These are phyloP conservation scores for Ptyas mucosa DNA, from an alignment of 2,113 vertebrate species.

Conservation along the genomic window DNA sequence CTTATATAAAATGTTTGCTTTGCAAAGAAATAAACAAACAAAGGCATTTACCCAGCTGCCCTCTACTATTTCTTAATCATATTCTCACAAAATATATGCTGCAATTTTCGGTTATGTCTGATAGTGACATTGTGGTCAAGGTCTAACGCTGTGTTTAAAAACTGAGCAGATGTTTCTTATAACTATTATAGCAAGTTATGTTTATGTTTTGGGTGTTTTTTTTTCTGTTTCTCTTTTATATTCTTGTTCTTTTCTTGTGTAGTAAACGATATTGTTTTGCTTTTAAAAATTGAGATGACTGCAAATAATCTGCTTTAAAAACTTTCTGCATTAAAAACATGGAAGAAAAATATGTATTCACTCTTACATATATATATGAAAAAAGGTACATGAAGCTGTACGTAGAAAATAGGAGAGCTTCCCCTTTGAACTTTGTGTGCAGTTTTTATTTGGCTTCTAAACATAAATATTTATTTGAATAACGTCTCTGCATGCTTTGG, in stretches of 20 bases:
- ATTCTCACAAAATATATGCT: neutral
- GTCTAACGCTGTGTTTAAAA: neutral
- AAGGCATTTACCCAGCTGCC: neutral
- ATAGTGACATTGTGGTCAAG: neutral
- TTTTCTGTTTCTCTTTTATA: neutral
- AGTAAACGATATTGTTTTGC: neutral
- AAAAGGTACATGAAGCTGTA: neutral
- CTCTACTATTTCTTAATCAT: neutral
- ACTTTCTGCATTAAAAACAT: neutral
- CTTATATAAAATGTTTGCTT: neutral
- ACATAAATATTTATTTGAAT: constrained; percentile 9
- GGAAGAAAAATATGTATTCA: neutral
- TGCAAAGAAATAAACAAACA: neutral
- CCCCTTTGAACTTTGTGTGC: neutral
- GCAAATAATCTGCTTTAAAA: neutral
- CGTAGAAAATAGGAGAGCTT: neutral
- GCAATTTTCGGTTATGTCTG: neutral
- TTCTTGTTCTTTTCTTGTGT: neutral
- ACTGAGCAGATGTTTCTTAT: neutral
- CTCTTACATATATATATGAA: neutral
- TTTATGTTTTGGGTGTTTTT: neutral
- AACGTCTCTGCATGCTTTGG: neutral
- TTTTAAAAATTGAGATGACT: neutral
- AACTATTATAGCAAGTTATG: neutral
- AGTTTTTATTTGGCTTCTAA: constrained; percentile 6